Conservation (phyloP, 1,140 invertebrate species). For the Diorhabda elongata region DNA sequence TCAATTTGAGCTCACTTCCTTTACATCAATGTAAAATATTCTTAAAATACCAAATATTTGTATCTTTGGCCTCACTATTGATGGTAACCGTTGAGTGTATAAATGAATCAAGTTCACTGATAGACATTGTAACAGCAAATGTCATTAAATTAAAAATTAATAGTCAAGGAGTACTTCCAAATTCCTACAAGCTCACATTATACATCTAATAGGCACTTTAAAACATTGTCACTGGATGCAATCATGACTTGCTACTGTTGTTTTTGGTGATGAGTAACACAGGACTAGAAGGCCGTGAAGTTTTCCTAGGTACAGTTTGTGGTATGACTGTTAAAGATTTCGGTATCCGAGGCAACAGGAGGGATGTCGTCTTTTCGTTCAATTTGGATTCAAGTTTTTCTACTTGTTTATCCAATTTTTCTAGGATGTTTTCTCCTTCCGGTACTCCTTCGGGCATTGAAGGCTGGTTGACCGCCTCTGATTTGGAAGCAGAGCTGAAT, state of each 20-base stretch:
- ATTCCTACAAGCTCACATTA: background rate
- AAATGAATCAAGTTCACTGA: too few species aligned
- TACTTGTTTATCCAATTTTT: conserved; percentile 40
- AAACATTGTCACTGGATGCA: conserved; percentile 23
- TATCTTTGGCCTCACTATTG: too few species aligned
- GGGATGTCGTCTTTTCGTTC: conserved; percentile 25
- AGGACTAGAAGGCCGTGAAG: conserved; percentile 38
- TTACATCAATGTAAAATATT: too few species aligned
- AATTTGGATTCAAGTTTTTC: conserved; percentile 38
- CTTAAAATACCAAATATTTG: too few species aligned
- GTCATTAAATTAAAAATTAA: too few species aligned
- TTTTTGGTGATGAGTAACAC: conserved; percentile 34
- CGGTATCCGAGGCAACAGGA: conserved; percentile 65
- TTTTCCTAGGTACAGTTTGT: conserved; percentile 53
- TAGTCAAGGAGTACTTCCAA: background rate
- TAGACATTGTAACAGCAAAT: too few species aligned
- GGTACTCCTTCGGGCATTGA: conserved; percentile 29
- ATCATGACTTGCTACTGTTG: conserved; percentile 33
- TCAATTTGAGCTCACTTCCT: too few species aligned
- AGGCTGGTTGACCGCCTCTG: conserved; percentile 19
- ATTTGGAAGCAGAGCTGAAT: conserved; percentile 5
- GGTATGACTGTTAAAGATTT: conserved; percentile 72
- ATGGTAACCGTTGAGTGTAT: too few species aligned
- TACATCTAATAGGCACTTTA: conserved; percentile 26
- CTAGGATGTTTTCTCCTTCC: conserved; percentile 35